phyloP scores from a whole-genome alignment of 2,113 vertebrate genomes.

The Aepyceros melampus region DNA sequence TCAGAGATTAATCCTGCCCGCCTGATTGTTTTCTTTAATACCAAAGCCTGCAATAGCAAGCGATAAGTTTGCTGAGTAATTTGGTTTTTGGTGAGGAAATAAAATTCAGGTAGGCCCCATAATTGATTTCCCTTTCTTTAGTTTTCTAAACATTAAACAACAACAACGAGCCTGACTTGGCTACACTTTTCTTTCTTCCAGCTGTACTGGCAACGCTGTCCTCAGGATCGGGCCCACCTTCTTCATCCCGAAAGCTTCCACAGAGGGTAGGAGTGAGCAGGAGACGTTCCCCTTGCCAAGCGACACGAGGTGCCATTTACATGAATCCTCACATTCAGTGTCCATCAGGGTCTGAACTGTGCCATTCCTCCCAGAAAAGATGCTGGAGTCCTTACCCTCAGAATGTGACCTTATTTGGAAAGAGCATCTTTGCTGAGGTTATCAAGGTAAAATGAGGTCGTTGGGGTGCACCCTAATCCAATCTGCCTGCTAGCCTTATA shows the following conservation, averaged over 20 bases:
- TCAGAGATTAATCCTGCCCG: constrained; percentile 99
- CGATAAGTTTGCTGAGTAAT: constrained; percentile 99
- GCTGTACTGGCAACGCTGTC: constrained; percentile 2
- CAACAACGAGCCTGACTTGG: constrained; percentile 82
- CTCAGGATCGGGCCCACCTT: not conserved
- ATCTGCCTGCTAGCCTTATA: not conserved
- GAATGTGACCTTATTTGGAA: not conserved
- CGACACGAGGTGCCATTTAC: not conserved
- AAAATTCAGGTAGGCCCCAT: constrained; percentile 99
- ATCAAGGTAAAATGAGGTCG: not conserved
- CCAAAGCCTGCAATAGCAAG: constrained; percentile 98
- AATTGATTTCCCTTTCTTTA: constrained; percentile 98
- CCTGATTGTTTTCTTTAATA: constrained; percentile 99
- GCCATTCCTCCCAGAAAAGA: not conserved
- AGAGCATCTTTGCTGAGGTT: not conserved
- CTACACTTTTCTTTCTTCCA: constrained; percentile 78
- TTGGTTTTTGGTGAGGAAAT: constrained; percentile 98
- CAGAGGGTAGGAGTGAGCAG: not conserved
- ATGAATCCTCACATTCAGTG: not conserved
- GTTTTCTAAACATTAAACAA: constrained; percentile 90
- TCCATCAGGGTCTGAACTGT: not conserved
- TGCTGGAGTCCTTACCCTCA: not conserved
- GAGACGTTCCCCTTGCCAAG: not conserved
- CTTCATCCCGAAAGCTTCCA: not conserved
- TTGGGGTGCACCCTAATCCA: not conserved